A percentile compares a stretch with the other conserved stretches of the same genome.
Conservation (phyloP, 2,113 vertebrate genomes). For the Hippocampus guttulatus region DNA sequence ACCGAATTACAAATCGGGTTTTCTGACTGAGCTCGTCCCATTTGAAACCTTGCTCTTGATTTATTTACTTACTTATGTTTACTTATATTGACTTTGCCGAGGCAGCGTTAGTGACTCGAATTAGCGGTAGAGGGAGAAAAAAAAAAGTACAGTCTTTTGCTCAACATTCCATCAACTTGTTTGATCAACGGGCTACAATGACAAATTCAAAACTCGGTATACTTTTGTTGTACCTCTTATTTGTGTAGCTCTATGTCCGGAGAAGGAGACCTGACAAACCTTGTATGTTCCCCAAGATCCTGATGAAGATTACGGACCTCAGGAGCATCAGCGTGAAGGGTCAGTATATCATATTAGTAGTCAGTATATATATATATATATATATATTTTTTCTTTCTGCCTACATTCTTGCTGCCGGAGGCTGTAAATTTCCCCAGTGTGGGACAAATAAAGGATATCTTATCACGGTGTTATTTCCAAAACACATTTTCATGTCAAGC, state of each 20-base stretch:
- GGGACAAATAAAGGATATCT: no score
- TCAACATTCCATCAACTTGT: background rate
- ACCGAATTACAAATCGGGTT: background rate
- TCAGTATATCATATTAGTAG: conserved; percentile 44
- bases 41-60: background rate
- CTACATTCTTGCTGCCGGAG: no score
- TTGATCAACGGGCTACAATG: background rate
- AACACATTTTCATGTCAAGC: background rate
- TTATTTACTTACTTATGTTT: no score
- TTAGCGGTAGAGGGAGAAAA: no score
- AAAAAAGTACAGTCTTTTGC: no score
- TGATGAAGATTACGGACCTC: conserved; percentile 77
- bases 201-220: background rate
- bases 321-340: conserved; percentile 74
- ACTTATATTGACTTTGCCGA: no score
- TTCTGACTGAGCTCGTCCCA: background rate
- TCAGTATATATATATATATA: no score
- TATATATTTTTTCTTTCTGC: no score
- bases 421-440: no score
- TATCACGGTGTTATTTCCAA: no score
- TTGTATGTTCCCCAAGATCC: conserved; percentile 75
- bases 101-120: no score
- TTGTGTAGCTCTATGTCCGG: conserved; percentile 66
- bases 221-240: background rate
- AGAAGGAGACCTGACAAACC: conserved; percentile 72